phyloP scores from a whole-genome alignment of 2,113 vertebrate species.

The Oncorhynchus kisutch region DNA sequence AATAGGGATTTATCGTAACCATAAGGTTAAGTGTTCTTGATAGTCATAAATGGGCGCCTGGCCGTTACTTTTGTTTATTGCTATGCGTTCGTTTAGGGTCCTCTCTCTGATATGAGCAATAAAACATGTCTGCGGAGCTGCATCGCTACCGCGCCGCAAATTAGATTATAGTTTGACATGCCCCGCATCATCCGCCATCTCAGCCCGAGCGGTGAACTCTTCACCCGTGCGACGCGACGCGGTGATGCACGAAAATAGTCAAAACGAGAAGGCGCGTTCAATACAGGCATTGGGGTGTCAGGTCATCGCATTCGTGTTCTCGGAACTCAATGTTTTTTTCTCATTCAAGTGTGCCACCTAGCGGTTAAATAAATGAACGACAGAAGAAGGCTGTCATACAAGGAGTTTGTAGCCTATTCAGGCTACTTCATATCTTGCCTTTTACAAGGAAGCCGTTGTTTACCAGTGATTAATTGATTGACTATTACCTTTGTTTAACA shows the following conservation, averaged over 20 bases:
- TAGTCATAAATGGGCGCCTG: slow-evolving; percentile 67
- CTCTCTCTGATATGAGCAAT: slow-evolving; percentile 56
- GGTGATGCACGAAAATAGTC: slow-evolving; percentile 26
- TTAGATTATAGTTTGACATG: slow-evolving; percentile 65
- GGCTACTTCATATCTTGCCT: no score
- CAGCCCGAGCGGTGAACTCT: slow-evolving; percentile 68
- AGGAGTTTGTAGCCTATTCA: no score
- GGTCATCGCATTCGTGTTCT: not conserved
- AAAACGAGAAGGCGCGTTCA: slow-evolving; percentile 29
- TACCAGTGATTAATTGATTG: no score
- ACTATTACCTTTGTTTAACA: no score
- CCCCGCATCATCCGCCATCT: slow-evolving; percentile 58
- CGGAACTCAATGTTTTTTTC: not conserved
- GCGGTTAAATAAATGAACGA: slow-evolving; percentile 25
- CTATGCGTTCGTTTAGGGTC: slow-evolving; percentile 54
- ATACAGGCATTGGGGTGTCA: not conserved
- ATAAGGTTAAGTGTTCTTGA: slow-evolving; percentile 76
- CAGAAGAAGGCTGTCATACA: not conserved
- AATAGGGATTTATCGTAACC: slow-evolving; percentile 64
- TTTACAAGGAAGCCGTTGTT: no score
- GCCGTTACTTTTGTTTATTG: slow-evolving; percentile 70
- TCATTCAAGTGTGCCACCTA: slow-evolving; percentile 71
- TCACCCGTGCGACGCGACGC: slow-evolving; percentile 60
- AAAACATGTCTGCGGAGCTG: slow-evolving; percentile 51
- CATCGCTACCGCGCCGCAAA: slow-evolving; percentile 48